phyloP scores from a whole-genome alignment of 2,113 vertebrate species.

The Columbina picui region DNA sequence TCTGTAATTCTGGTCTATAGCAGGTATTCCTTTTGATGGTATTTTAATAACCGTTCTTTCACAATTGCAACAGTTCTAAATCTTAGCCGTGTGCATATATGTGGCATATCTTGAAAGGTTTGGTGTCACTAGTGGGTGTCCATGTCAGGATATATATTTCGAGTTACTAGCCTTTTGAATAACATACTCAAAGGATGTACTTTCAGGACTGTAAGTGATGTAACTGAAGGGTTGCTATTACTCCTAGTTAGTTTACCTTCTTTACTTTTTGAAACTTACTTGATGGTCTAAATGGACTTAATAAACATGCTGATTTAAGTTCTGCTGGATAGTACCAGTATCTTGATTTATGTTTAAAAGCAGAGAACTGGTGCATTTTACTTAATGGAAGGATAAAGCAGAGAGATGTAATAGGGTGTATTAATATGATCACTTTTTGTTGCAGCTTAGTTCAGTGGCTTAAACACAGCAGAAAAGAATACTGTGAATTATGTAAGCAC shows the following conservation, averaged over 20 bases:
- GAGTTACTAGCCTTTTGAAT: background rate
- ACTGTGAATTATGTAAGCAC: constrained; percentile 99
- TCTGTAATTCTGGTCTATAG: background rate
- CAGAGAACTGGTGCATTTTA: background rate
- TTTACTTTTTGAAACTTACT: background rate
- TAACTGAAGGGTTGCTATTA: background rate
- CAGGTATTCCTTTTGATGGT: background rate
- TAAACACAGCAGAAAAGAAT: constrained; percentile 99
- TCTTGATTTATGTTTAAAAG: background rate
- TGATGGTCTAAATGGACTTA: background rate
- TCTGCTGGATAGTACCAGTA: background rate
- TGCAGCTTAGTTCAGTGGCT: constrained; percentile 99
- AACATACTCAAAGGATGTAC: accelerated
- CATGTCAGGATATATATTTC: background rate
- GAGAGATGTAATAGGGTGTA: background rate
- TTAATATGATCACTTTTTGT: constrained; percentile 45
- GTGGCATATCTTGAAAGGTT: background rate
- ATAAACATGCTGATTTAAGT: background rate
- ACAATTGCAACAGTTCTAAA: background rate
- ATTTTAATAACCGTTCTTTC: background rate
- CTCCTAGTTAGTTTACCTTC: background rate
- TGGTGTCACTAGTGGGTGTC: background rate
- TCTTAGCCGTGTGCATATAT: background rate
- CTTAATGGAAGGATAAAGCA: background rate
- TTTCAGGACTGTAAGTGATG: background rate